phyloP scores from a whole-genome alignment of 2,797 vertebrate genomes.

The Silurus lanzhouensis region DNA sequence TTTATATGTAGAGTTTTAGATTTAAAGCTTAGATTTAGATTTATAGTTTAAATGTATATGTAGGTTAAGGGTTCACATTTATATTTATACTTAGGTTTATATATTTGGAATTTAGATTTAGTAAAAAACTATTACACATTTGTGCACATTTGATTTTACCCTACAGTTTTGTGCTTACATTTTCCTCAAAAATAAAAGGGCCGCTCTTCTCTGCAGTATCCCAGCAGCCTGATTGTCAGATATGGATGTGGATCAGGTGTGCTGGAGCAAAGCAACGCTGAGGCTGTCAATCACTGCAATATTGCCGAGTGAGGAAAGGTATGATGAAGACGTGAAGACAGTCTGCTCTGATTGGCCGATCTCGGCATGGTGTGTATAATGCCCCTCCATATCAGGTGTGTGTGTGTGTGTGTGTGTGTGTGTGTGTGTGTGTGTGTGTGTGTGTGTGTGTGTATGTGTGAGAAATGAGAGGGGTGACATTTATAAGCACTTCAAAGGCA shows the following conservation, averaged over 20 bases:
- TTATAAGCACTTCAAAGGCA: slow-evolving; percentile 47
- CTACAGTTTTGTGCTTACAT: too few relatives aligned
- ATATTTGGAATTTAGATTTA: too few relatives aligned
- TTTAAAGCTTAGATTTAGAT: too few relatives aligned
- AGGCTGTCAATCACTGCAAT: not conserved
- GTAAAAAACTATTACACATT: too few relatives aligned
- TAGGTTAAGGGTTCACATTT: too few relatives aligned
- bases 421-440: slow-evolving; percentile 33
- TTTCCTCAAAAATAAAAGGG: too few relatives aligned
- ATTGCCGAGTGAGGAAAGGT: not conserved
- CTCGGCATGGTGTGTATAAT: slow-evolving; percentile 35
- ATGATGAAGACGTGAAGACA: slow-evolving; percentile 23
- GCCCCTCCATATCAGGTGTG: slow-evolving; percentile 27
- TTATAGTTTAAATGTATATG: too few relatives aligned
- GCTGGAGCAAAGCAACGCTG: slow-evolving; percentile 2
- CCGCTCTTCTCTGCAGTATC: not conserved
- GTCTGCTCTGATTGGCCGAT: slow-evolving; percentile 6
- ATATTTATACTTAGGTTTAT: too few relatives aligned
- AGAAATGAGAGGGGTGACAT: slow-evolving; percentile 38
- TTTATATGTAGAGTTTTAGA: too few relatives aligned
- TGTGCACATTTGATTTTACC: too few relatives aligned
- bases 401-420: slow-evolving; percentile 32
- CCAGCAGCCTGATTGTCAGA: not conserved
- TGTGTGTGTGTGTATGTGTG: slow-evolving; percentile 26
- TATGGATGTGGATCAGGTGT: slow-evolving; percentile 8